Evolutionary conservation across 64 coral and sea anemone species (phyloP).

Genomic region (Montipora efflorescens): DNA sequence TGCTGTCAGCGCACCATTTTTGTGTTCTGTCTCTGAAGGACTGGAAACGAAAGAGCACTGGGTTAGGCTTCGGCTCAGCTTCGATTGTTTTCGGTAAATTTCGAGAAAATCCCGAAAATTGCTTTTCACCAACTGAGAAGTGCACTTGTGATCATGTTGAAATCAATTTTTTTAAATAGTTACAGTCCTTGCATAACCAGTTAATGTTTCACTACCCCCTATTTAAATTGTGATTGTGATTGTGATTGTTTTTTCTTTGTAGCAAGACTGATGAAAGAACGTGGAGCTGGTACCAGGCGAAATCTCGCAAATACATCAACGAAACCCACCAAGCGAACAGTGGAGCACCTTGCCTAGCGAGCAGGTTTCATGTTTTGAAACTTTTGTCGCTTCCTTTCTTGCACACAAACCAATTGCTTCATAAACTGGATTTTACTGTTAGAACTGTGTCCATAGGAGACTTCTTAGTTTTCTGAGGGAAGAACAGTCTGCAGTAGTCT

Average conservation of each 20-base stretch:
- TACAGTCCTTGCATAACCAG: no score
- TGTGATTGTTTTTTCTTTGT: background rate
- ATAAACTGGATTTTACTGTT: background rate
- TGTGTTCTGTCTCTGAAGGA: background rate
- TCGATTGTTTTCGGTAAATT: background rate
- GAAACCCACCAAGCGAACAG: background rate
- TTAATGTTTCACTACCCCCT: no score
- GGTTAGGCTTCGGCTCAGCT: background rate
- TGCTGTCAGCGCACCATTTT: background rate
- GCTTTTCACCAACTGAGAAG: no score
- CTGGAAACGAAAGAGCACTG: background rate
- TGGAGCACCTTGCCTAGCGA: slow-evolving; percentile 5
- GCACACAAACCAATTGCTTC: background rate
- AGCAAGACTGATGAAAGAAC: background rate
- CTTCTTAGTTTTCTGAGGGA: background rate
- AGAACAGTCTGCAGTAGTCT: no score
- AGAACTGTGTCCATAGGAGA: background rate
- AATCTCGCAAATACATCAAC: background rate
- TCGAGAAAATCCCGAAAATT: no score
- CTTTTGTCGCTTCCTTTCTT: background rate
- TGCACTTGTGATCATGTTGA: no score
- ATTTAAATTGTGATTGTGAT: no score
- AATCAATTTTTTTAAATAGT: no score
- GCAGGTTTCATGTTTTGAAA: slow-evolving; percentile 21
- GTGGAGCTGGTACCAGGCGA: slow-evolving; percentile 16